These are phyloP conservation scores for Aphrophora alni DNA, from an alignment of 2,888 invertebrate genomes.

Conservation along the genomic window DNA sequence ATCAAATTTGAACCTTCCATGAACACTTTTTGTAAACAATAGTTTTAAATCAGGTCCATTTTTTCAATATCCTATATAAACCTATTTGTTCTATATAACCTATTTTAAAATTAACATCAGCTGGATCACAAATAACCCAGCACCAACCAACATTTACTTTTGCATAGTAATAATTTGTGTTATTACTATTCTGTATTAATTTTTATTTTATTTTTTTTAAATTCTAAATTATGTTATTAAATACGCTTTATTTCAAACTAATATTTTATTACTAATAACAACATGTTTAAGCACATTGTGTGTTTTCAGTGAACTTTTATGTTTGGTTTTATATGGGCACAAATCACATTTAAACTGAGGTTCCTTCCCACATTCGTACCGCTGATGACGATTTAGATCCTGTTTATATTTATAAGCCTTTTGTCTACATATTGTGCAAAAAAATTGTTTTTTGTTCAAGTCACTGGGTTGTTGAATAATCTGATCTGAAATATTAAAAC, in stretches of 20 bases:
- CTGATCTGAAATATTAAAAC: background rate
- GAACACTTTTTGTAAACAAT: too few species aligned
- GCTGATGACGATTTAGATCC: constrained; percentile 56
- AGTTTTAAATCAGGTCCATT: too few species aligned
- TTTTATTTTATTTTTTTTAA: too few species aligned
- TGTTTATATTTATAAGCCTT: constrained; percentile 56
- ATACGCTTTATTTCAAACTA: too few species aligned
- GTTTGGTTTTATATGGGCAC: constrained; percentile 38
- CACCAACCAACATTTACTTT: too few species aligned
- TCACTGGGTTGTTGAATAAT: background rate
- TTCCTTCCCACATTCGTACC: constrained; percentile 40
- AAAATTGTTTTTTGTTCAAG: background rate
- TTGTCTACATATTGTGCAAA: background rate
- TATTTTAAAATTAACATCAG: too few species aligned
- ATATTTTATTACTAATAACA: background rate
- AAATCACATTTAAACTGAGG: constrained; percentile 42
- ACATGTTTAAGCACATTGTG: constrained; percentile 21
- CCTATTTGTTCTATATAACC: too few species aligned
- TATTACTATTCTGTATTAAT: too few species aligned
- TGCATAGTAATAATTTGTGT: too few species aligned
- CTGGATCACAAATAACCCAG: too few species aligned
- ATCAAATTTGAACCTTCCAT: too few species aligned
- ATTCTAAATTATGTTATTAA: background rate
- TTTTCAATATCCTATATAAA: too few species aligned
- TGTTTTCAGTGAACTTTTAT: background rate